Conservation (phyloP, 2,797 vertebrate species). For the Squalus acanthias region DNA sequence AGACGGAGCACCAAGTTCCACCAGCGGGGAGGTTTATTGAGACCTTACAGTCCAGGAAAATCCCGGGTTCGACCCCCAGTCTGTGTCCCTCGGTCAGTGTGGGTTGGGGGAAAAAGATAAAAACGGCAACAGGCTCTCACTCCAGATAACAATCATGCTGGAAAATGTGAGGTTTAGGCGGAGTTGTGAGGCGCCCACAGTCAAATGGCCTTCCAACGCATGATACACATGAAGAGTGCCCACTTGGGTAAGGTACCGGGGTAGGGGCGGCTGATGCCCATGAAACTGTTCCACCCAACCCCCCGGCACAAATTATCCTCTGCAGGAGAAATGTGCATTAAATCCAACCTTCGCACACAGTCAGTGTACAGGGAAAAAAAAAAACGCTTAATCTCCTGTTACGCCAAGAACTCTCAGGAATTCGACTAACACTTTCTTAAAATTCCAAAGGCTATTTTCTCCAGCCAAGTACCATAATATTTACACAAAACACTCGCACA, state of each 20-base stretch:
- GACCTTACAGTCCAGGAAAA: not conserved
- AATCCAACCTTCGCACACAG: not conserved
- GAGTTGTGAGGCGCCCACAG: not conserved
- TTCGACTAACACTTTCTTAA: not conserved
- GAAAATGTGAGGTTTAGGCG: not conserved
- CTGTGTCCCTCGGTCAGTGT: not conserved
- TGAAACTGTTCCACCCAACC: not conserved
- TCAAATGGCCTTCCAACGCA: not conserved
- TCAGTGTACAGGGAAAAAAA: not conserved
- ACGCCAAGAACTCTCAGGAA: not conserved
- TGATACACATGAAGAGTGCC: not conserved
- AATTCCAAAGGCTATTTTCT: conserved; percentile 14
- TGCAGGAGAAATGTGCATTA: not conserved
- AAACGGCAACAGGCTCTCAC: too few relatives aligned
- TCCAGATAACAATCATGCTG: too few relatives aligned
- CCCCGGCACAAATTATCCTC: not conserved
- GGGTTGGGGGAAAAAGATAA: too few relatives aligned
- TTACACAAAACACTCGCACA: not conserved
- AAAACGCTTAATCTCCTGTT: not conserved
- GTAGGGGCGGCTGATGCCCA: too few relatives aligned
- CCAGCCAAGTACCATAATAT: not conserved
- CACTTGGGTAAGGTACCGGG: not conserved
- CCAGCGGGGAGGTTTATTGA: not conserved
- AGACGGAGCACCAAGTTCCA: not conserved
- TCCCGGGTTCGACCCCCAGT: not conserved